phyloP scores from a whole-genome alignment of 2,797 vertebrate species.

The Falco novaeseelandiae region DNA sequence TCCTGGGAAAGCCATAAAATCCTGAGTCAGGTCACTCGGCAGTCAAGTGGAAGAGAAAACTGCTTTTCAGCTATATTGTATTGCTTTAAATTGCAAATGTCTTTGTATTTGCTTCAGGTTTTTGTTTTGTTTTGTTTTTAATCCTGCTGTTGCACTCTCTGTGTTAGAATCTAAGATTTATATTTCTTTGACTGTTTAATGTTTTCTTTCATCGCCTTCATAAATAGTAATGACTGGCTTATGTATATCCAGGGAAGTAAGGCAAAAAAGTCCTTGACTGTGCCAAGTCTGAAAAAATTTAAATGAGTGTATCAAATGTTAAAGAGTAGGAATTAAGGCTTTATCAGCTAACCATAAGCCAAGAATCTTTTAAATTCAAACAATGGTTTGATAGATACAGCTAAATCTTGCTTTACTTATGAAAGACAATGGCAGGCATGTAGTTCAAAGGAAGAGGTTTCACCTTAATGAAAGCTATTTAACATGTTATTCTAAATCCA shows the following conservation, averaged over 20 bases:
- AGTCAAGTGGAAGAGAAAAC: slow-evolving; percentile 59
- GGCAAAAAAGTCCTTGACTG: slow-evolving; percentile 38
- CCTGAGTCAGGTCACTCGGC: slow-evolving; percentile 56
- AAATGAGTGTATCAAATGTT: slow-evolving; percentile 42
- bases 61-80: slow-evolving; percentile 37
- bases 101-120: slow-evolving; percentile 33
- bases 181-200: slow-evolving; percentile 59
- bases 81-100: slow-evolving; percentile 62
- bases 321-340: slow-evolving; percentile 29
- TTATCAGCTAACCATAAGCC: background rate
- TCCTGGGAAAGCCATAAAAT: slow-evolving; percentile 44
- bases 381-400: slow-evolving; percentile 11
- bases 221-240: slow-evolving; percentile 67
- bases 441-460: slow-evolving; percentile 22
- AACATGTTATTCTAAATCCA: slow-evolving; percentile 48
- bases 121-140: slow-evolving; percentile 32
- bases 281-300: slow-evolving; percentile 43
- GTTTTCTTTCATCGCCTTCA: slow-evolving; percentile 52
- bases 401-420: slow-evolving; percentile 5
- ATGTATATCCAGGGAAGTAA: slow-evolving; percentile 51
- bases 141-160: slow-evolving; percentile 18
- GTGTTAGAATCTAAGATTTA: slow-evolving; percentile 47
- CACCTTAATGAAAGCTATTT: slow-evolving; percentile 58
- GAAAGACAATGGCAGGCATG: slow-evolving; percentile 3
- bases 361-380: slow-evolving; percentile 46